Percentiles rank a stretch among this genome's conserved stretches.
phyloP scores from a whole-genome alignment of 2,797 vertebrate species.

The Paedocypris micromegethes region DNA sequence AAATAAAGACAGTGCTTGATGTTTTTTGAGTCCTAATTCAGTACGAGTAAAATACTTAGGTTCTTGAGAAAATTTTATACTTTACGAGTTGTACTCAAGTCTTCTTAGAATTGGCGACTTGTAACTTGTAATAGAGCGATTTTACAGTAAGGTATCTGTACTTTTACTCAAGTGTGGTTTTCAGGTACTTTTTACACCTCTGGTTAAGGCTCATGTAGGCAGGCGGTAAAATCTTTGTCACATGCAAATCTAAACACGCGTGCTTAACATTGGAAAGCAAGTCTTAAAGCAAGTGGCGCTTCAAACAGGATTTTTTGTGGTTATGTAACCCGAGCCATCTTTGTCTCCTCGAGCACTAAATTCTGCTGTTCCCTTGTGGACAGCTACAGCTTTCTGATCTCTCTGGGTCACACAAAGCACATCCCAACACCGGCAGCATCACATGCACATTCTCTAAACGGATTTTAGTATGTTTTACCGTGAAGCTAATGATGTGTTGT shows the following conservation, averaged over 20 bases:
- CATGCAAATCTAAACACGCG: neutral
- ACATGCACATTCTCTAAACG: neutral
- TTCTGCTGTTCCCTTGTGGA: constrained; percentile 21
- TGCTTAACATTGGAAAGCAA: constrained; percentile 1
- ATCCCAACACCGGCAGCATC: neutral
- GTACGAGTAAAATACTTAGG: no score
- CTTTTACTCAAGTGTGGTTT: no score
- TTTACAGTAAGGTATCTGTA: no score
- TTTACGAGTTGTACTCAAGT: no score
- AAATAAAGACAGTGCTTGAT: no score
- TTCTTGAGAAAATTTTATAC: no score
- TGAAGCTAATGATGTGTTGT: neutral
- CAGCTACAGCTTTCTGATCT: neutral
- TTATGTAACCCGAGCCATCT: constrained; percentile 42
- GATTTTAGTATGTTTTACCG: neutral
- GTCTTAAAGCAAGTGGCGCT: neutral
- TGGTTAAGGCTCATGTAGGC: no score
- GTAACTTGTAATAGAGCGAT: no score
- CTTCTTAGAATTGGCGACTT: no score
- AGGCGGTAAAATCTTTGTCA: neutral
- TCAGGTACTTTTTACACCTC: no score
- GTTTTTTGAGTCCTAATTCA: no score
- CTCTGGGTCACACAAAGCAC: neutral
- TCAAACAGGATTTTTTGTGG: constrained; percentile 20
- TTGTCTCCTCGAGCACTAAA: constrained; percentile 27